phyloP scores from a whole-genome alignment of 2,888 invertebrate species.

The Camponotus fellah region DNA sequence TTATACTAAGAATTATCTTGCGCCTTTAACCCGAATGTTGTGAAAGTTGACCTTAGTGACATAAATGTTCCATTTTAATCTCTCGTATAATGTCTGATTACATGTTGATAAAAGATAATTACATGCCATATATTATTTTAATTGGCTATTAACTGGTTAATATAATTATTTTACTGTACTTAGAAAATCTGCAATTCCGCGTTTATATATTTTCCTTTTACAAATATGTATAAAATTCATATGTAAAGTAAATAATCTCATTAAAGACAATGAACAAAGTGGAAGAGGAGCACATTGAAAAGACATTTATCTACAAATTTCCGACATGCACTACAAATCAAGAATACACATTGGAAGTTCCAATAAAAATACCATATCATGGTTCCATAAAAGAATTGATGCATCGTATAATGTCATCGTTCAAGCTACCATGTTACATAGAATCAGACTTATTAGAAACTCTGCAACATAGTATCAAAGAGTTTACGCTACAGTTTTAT shows the following conservation, averaged over 20 bases:
- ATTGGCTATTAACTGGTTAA: slow-evolving; percentile 21
- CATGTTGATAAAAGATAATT: slow-evolving; percentile 53
- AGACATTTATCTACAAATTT: slow-evolving; percentile 86
- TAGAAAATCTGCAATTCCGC: neutral
- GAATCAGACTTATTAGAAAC: slow-evolving; percentile 89
- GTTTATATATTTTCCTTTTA: neutral
- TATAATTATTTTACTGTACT: slow-evolving; percentile 9
- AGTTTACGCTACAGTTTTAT: slow-evolving; percentile 90
- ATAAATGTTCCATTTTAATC: slow-evolving; percentile 54
- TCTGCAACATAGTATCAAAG: slow-evolving; percentile 89
- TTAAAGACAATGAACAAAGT: slow-evolving; percentile 71
- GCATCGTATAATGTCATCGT: slow-evolving; percentile 89
- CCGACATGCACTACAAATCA: slow-evolving; percentile 88
- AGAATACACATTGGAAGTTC: slow-evolving; percentile 88
- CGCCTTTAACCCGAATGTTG: slow-evolving; percentile 65
- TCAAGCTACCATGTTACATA: slow-evolving; percentile 90
- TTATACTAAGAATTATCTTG: slow-evolving; percentile 65
- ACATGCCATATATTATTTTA: slow-evolving; percentile 31
- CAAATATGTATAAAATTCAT: neutral
- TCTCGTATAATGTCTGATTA: slow-evolving; percentile 47
- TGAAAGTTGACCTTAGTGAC: slow-evolving; percentile 68
- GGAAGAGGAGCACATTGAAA: slow-evolving; percentile 80
- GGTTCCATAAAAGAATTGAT: slow-evolving; percentile 89
- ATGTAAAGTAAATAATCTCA: slow-evolving; percentile 22
- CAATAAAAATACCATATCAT: slow-evolving; percentile 88